Base-by-base conservation (phyloP, 2,888 invertebrate genomes). In the Aricia artaxerxes region DNA sequence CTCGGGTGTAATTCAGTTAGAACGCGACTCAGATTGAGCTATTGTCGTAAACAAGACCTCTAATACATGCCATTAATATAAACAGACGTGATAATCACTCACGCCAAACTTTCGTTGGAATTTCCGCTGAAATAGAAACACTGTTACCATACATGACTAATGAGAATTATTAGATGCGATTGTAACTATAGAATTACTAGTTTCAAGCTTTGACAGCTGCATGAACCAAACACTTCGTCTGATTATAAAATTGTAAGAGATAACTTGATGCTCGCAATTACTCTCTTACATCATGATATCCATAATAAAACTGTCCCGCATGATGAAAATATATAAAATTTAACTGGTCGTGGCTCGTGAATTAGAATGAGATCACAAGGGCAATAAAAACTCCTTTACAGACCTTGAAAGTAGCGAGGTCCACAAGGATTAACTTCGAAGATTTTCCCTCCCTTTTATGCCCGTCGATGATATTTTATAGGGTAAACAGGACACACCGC, bases 1-100 rank as follows among this genome's bases (percentile, higher is more conserved):
- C 91, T 90, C 90, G 89, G 81, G 81, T 85, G 87, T 92, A 92
- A 93, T 91, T 90, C 85, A 86, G 89, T 93, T 92, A 91, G 91
- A 89, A 88, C 90, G 89, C 78, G 79, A 73, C 75, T 79, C 86
- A 93, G 91, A 93, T 93, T 93, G 93, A 92, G 92, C 87, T 84
- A 93, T 93, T 93, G 93, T 93, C 85, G 82, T 82, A 80, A 82
- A 78, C 80, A 80, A 80, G 78, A 77, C 49, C 69, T 79, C 73
- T 61, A 73, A 60, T 75, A 75, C 79, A 64, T 75, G 79, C 73
- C 44, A 76, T 76, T 76, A 76, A 76, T 76, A 76, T 35, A 76
- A 76, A 76, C 31, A 75, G 75, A 76, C 76, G 53, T 35, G 76
- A 57, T 76, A 76, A 76, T 76, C 57, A 57, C 49, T 76, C 76